A percentile compares a stretch with the other conserved stretches of the same genome.
Conservation (phyloP, 1,140 invertebrate species). For the Conus betulinus region DNA sequence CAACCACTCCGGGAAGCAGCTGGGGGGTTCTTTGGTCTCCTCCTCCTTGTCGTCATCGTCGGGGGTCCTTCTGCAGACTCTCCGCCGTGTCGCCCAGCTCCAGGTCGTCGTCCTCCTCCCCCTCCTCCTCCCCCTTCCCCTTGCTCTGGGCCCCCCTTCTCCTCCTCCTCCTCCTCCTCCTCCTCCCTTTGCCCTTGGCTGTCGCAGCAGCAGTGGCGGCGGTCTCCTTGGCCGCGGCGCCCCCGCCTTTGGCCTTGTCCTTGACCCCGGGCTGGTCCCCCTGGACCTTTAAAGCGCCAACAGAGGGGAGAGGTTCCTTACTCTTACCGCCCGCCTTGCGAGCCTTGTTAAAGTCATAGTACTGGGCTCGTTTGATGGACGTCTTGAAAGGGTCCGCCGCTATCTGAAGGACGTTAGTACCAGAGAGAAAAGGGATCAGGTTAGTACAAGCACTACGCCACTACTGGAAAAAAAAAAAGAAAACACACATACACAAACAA, state of each 20-base stretch:
- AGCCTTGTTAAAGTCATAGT: constrained; percentile 49
- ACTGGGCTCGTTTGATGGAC: constrained; percentile 37
- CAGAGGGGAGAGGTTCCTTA: constrained; percentile 10
- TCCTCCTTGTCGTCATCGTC: constrained; percentile 35
- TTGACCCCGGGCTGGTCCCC: too few species aligned
- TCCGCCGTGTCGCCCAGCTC: constrained; percentile 58
- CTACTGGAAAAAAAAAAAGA: too few species aligned
- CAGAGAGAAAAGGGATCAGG: neutral
- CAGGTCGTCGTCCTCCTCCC: constrained; percentile 48
- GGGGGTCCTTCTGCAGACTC: constrained; percentile 37
- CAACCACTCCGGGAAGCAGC: constrained; percentile 26
- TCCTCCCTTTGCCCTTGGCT: too few species aligned
- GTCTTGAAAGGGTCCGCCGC: constrained; percentile 16
- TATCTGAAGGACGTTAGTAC: neutral
- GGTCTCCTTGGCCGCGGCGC: constrained; percentile 28
- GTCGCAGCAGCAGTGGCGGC: neutral
- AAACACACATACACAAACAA: too few species aligned
- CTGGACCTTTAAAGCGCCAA: neutral
- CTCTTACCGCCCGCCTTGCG: constrained; percentile 26
- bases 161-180: too few species aligned
- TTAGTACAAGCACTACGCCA: too few species aligned
- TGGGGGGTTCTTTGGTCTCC: constrained; percentile 21
- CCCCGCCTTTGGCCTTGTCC: constrained; percentile 28
- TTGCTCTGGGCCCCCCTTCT: neutral
- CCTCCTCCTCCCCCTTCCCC: neutral